phyloP scores from a whole-genome alignment of 2,113 vertebrate species.

The Salminus brasiliensis region DNA sequence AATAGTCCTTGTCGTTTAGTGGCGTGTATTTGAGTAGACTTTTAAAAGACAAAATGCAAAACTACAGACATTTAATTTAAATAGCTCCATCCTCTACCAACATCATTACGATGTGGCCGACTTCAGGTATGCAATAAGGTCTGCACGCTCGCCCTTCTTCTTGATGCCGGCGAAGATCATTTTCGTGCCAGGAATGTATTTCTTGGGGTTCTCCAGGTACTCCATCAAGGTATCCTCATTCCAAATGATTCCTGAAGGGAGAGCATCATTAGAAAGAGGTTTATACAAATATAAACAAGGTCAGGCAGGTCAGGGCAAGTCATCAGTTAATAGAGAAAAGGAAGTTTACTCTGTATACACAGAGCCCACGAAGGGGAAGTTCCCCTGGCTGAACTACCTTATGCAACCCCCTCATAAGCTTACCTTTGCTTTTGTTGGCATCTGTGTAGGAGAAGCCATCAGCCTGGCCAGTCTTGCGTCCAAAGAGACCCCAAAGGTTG shows the following conservation, averaged over 20 bases:
- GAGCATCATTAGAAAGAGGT: background rate
- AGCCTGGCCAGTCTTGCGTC: conserved; percentile 77
- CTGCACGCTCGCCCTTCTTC: conserved; percentile 83
- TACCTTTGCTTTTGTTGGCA: conserved; percentile 86
- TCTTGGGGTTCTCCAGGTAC: conserved; percentile 90
- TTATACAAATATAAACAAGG: too few relatives aligned
- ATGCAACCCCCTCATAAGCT: background rate
- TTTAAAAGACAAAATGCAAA: conserved; percentile 42
- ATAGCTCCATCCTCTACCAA: conserved; percentile 39
- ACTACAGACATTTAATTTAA: conserved; percentile 46
- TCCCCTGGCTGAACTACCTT: too few relatives aligned
- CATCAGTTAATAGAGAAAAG: too few relatives aligned
- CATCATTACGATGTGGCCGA: conserved; percentile 74
- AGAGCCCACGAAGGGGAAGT: too few relatives aligned
- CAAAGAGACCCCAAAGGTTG: conserved; percentile 82
- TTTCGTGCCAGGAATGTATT: conserved; percentile 88
- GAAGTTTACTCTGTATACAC: too few relatives aligned
- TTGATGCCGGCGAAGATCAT: conserved; percentile 87
- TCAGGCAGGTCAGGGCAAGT: too few relatives aligned
- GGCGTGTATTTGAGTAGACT: conserved; percentile 16
- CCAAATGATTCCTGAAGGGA: conserved; percentile 77
- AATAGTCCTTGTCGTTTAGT: background rate
- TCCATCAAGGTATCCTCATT: conserved; percentile 77
- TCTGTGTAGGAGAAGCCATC: conserved; percentile 79
- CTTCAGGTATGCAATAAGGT: conserved; percentile 85